Evolutionary conservation across 2,797 vertebrate species (phyloP).

Genomic region (Nasua narica): DNA sequence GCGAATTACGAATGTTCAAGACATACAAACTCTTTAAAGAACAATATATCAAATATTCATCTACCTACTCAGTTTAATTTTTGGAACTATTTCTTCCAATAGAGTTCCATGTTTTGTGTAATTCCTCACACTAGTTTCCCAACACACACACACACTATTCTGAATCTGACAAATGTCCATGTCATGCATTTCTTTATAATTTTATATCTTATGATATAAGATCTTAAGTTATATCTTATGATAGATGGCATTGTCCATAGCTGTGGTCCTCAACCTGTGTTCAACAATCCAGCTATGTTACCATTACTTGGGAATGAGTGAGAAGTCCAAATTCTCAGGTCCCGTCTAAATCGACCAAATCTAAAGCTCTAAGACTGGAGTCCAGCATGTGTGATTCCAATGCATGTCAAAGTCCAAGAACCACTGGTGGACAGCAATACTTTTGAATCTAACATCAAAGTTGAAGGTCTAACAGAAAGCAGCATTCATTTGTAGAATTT

Average conservation of each 20-base stretch:
- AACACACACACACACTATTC: neutral
- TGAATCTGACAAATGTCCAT: neutral
- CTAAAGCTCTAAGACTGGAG: neutral
- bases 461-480: neutral
- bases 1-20: neutral
- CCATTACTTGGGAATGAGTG: neutral
- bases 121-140: neutral
- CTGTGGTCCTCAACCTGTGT: neutral
- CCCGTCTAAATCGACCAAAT: neutral
- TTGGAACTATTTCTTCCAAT: neutral
- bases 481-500: neutral
- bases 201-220: neutral
- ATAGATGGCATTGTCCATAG: neutral
- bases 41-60: neutral
- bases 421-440: neutral
- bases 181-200: neutral
- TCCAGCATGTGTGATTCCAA: neutral
- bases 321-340: neutral
- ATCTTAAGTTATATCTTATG: no score
- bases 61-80: neutral
- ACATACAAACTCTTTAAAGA: neutral
- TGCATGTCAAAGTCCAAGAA: neutral
- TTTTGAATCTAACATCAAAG: neutral
- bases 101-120: neutral
- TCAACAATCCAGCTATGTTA: neutral